phyloP scores from a whole-genome alignment of 2,797 vertebrate species.

The Alcedo atthis region DNA sequence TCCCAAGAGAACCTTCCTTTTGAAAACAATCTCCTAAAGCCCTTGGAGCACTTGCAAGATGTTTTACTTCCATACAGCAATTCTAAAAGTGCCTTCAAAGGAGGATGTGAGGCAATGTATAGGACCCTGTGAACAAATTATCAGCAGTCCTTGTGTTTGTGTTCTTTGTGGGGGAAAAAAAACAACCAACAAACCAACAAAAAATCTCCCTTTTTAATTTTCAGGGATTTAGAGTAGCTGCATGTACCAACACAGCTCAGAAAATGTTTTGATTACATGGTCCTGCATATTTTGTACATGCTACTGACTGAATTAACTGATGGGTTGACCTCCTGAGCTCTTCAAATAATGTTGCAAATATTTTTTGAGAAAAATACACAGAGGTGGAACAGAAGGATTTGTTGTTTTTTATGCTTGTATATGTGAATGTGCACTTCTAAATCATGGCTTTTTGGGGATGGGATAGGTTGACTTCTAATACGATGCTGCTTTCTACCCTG shows the following conservation, averaged over 20 bases:
- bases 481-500: neutral
- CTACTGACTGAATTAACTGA: neutral
- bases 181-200: no score
- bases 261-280: neutral
- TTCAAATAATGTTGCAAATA: neutral
- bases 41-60: neutral
- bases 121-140: neutral
- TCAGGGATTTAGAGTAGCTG: neutral
- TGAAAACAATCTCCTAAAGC: neutral
- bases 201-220: neutral
- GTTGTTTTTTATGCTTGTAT: neutral
- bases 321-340: neutral
- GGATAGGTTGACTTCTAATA: neutral
- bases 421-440: neutral
- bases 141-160: neutral
- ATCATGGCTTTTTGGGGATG: neutral
- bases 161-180: neutral
- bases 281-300: neutral
- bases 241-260: neutral
- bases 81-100: neutral
- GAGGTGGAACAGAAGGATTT: neutral
- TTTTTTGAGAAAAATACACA: neutral
- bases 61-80: neutral
- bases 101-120: neutral
- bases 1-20: neutral